Evolutionary conservation across 1,140 invertebrate species (phyloP).

Genomic region (Drosophila micromelanica): DNA sequence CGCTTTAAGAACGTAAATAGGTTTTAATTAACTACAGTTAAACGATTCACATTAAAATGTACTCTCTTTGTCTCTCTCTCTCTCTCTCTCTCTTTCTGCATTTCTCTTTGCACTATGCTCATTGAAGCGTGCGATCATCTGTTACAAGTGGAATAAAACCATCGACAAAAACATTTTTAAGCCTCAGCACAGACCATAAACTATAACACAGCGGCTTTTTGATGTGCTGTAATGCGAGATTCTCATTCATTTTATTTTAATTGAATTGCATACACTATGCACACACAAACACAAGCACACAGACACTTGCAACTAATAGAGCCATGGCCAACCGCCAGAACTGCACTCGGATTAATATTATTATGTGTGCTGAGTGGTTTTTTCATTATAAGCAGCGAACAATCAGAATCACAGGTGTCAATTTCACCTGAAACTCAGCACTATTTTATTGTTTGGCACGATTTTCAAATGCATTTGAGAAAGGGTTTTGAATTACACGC

Average conservation of each 20-base stretch:
- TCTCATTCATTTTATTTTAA: conserved; percentile 54
- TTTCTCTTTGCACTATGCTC: background rate
- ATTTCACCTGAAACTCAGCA: conserved; percentile 8
- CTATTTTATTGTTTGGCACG: conserved; percentile 18
- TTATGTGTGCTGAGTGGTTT: conserved; percentile 3
- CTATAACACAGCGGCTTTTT: conserved; percentile 9
- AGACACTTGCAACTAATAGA: conserved; percentile 15
- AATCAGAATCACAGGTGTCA: conserved; percentile 43
- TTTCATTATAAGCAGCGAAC: background rate
- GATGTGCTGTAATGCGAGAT: conserved; percentile 58
- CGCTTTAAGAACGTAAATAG: background rate
- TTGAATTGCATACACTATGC: conserved; percentile 60
- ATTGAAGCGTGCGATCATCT: conserved; percentile 29
- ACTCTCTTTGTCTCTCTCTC: background rate
- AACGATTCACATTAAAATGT: conserved; percentile 7
- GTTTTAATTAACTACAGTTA: conserved; percentile 6
- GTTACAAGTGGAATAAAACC: conserved; percentile 15
- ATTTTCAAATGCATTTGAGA: conserved; percentile 11
- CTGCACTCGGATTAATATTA: conserved; percentile 31
- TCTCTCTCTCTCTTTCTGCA: background rate
- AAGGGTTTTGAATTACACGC: conserved; percentile 41
- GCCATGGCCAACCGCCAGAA: conserved; percentile 33
- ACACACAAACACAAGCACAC: background rate
- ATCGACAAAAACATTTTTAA: conserved; percentile 24
- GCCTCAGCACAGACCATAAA: conserved; percentile 19